Conservation (phyloP, 2,888 invertebrate species). For the Pachydiplax longipennis region DNA sequence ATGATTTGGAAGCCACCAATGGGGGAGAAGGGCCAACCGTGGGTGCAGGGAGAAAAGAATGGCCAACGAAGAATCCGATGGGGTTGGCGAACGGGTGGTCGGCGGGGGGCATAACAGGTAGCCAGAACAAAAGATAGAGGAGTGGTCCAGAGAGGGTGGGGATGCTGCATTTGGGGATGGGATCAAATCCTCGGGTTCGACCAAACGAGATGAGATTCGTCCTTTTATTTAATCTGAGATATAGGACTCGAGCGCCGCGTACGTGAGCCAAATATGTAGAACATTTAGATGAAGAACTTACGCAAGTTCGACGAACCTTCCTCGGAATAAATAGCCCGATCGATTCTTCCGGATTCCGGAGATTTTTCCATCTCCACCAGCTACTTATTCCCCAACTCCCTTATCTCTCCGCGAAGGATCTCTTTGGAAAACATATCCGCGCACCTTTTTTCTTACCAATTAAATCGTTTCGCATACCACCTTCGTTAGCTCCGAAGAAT, state of each 20-base stretch:
- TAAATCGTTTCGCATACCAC: background rate
- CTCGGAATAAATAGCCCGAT: background rate
- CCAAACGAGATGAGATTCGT: background rate
- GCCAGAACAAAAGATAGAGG: background rate
- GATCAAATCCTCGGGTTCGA: background rate
- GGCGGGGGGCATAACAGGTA: background rate
- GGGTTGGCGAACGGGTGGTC: background rate
- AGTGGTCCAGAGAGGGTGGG: background rate
- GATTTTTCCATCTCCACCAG: background rate
- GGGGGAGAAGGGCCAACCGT: background rate
- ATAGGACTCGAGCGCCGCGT: background rate
- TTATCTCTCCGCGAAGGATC: background rate
- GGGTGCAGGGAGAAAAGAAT: background rate
- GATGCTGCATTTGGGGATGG: background rate
- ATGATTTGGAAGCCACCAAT: background rate
- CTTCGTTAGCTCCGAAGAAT: background rate
- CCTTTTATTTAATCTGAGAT: background rate
- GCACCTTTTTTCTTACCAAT: background rate
- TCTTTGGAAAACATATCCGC: background rate
- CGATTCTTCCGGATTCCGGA: background rate
- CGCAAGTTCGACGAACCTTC: background rate
- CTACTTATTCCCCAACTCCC: background rate
- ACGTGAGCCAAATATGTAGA: background rate
- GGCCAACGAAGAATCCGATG: background rate
- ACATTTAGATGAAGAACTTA: background rate